Percentiles rank a stretch among this genome's conserved stretches.
Conservation (phyloP, 2,797 vertebrate genomes). For the Melanotaenia boesemani region DNA sequence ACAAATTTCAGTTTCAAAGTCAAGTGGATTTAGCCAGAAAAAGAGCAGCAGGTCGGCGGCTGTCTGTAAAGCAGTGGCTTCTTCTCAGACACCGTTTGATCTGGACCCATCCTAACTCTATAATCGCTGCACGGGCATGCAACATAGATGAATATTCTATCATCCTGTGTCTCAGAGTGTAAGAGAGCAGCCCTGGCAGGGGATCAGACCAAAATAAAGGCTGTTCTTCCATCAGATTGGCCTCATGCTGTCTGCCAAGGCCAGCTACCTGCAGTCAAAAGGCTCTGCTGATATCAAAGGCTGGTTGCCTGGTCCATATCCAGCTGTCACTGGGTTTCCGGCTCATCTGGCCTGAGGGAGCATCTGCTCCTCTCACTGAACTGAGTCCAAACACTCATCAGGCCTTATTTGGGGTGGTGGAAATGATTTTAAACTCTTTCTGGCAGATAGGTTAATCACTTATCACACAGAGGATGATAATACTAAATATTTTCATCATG, state of each 20-base stretch:
- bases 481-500: neutral
- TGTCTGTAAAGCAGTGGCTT: constrained; percentile 28
- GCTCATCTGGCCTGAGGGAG: constrained; percentile 59
- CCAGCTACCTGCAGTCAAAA: constrained; percentile 59
- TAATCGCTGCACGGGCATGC: constrained; percentile 20
- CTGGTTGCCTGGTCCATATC: constrained; percentile 50
- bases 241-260: constrained; percentile 47
- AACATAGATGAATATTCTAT: constrained; percentile 35
- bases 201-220: constrained; percentile 56
- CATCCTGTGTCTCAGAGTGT: constrained; percentile 31
- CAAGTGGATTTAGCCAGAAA: constrained; percentile 23
- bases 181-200: constrained; percentile 58
- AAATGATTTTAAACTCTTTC: constrained; percentile 30
- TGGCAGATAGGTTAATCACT: constrained; percentile 6
- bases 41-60: constrained; percentile 26
- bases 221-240: constrained; percentile 43
- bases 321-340: constrained; percentile 55
- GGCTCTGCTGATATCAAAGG: constrained; percentile 67
- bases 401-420: constrained; percentile 30
- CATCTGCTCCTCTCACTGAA: constrained; percentile 71
- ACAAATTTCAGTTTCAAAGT: constrained; percentile 36
- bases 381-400: constrained; percentile 62
- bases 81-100: constrained; percentile 48
- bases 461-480: constrained; percentile 3
- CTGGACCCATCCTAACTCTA: constrained; percentile 24